Percentiles rank a stretch among this genome's conserved stretches.
Evolutionary conservation across 2,888 invertebrate species (phyloP).

Genomic region (Notodonta ziczac): DNA sequence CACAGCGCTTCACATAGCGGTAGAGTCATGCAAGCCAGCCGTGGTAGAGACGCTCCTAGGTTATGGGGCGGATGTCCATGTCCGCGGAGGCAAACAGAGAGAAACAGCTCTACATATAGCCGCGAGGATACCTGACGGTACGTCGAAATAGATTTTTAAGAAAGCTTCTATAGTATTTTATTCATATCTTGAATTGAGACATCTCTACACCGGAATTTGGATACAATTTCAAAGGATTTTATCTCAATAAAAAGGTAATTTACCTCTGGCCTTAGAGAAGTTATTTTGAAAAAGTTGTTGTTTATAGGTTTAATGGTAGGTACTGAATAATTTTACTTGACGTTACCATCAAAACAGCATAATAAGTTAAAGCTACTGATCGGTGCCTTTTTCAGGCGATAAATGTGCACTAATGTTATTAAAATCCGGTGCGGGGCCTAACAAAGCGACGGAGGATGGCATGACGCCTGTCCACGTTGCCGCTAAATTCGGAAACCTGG

Average conservation of each 20-base stretch:
- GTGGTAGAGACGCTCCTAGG: slow-evolving; percentile 98
- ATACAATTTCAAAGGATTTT: no score
- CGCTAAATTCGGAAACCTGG: slow-evolving; percentile 95
- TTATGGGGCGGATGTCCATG: slow-evolving; percentile 98
- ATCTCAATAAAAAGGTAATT: no score
- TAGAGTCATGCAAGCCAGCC: slow-evolving; percentile 96
- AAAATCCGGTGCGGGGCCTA: slow-evolving; percentile 98
- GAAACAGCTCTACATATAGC: slow-evolving; percentile 99
- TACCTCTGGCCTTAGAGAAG: no score
- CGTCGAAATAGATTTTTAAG: slow-evolving; percentile 3
- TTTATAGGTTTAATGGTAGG: no score
- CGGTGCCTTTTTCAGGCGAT: slow-evolving; percentile 55
- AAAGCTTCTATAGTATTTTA: no score
- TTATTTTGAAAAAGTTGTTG: no score
- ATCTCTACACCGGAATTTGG: no score
- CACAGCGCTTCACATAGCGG: slow-evolving; percentile 98
- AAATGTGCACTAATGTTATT: slow-evolving; percentile 97
- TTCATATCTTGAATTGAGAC: no score
- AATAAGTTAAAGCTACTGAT: no score
- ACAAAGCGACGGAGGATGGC: slow-evolving; percentile 97
- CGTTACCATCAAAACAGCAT: no score
- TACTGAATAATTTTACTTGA: no score
- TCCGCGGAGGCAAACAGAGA: slow-evolving; percentile 93
- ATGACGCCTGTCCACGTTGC: slow-evolving; percentile 99
- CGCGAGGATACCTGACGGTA: slow-evolving; percentile 92